These are phyloP conservation scores for Macquaria australasica DNA, from an alignment of 2,113 vertebrate genomes.

Conservation along the genomic window DNA sequence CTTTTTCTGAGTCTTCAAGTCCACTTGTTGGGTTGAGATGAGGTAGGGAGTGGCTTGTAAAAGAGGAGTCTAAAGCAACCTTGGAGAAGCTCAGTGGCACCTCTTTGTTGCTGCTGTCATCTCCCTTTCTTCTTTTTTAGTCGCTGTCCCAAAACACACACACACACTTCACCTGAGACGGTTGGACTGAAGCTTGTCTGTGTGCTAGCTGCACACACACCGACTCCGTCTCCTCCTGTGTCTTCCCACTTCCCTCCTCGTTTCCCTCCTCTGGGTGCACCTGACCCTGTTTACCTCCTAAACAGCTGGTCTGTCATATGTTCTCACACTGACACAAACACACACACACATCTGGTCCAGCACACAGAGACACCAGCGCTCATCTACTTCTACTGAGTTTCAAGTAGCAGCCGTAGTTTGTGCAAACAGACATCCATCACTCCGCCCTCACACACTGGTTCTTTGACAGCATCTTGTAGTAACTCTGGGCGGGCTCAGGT, in stretches of 20 bases:
- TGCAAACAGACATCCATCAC: slow-evolving; percentile 61
- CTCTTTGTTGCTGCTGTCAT: slow-evolving; percentile 11
- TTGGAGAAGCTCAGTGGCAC: slow-evolving; percentile 39
- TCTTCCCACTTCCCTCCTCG: slow-evolving; percentile 1
- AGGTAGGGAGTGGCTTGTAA: slow-evolving; percentile 52
- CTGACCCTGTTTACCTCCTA: slow-evolving; percentile 57
- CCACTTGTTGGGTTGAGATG: slow-evolving; percentile 60
- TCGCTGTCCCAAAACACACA: slow-evolving; percentile 6
- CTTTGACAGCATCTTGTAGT: slow-evolving; percentile 70
- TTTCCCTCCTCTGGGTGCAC: slow-evolving; percentile 33
- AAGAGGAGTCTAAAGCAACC: slow-evolving; percentile 21
- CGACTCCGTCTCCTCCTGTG: background rate
- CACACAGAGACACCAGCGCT: slow-evolving; percentile 20
- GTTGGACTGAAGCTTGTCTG: slow-evolving; percentile 7
- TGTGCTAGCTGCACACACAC: slow-evolving; percentile 5
- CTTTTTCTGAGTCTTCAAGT: slow-evolving; percentile 40
- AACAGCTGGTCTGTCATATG: slow-evolving; percentile 62
- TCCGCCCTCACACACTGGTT: slow-evolving; percentile 47
- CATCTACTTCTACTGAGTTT: slow-evolving; percentile 57
- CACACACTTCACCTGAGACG: slow-evolving; percentile 35
- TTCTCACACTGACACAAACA: slow-evolving; percentile 16
- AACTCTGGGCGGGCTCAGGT: slow-evolving; percentile 50
- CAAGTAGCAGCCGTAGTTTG: slow-evolving; percentile 41
- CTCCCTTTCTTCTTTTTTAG: background rate
- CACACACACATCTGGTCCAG: slow-evolving; percentile 30